A percentile compares a stretch with the other conserved stretches of the same genome.
phyloP scores from a whole-genome alignment of 53 echinoderm and acorn worm species.

The Henricia sp. region DNA sequence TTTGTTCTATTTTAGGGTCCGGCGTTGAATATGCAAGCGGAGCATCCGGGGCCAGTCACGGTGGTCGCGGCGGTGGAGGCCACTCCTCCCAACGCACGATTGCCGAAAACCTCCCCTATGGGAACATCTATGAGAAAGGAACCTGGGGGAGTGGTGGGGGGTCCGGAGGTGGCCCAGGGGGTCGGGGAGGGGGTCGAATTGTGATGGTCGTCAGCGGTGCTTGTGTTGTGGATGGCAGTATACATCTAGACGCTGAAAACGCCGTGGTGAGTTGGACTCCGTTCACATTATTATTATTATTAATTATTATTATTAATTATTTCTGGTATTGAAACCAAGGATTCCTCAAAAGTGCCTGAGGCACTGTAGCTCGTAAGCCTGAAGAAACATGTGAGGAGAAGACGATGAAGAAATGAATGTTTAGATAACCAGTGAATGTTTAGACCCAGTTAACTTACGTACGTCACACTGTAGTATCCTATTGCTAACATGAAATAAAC shows the following conservation, averaged over 20 bases:
- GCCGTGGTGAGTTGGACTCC: conserved; percentile 65
- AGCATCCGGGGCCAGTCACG: conserved; percentile 87
- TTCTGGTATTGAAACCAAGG: too few relatives aligned
- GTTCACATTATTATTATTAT: too few relatives aligned
- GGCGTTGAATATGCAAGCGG: conserved; percentile 60
- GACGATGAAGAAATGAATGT: too few relatives aligned
- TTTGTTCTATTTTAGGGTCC: conserved; percentile 55
- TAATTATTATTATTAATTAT: too few relatives aligned
- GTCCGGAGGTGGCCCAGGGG: conserved; percentile 66
- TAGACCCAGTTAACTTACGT: too few relatives aligned
- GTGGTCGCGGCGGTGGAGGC: conserved; percentile 84
- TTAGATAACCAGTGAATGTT: too few relatives aligned
- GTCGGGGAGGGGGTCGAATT: conserved; percentile 77
- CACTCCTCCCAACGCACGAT: conserved; percentile 42
- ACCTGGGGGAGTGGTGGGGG: conserved; percentile 92
- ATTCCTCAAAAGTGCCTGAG: too few relatives aligned
- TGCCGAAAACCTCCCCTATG: conserved; percentile 72
- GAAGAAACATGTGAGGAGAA: too few relatives aligned
- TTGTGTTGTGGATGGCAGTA: conserved; percentile 65
- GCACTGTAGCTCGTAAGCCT: too few relatives aligned
- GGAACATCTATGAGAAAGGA: conserved; percentile 68
- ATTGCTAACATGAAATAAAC: too few relatives aligned
- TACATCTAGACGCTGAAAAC: conserved; percentile 66
- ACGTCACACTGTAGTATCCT: too few relatives aligned
- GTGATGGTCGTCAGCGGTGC: conserved; percentile 38